These are phyloP conservation scores for Miniopterus natalensis DNA, from an alignment of 2,113 vertebrate genomes.

Conservation along the genomic window DNA sequence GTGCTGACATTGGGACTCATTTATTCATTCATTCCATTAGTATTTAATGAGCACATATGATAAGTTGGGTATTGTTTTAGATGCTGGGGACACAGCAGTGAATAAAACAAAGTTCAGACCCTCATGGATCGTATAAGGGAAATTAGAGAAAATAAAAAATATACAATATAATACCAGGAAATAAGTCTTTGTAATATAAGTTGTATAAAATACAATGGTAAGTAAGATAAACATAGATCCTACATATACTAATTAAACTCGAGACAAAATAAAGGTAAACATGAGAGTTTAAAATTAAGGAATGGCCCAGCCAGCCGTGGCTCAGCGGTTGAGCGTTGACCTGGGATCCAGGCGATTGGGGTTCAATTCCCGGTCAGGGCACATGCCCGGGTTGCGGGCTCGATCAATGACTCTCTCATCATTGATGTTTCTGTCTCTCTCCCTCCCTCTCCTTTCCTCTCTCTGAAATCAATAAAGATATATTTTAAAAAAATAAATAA, in stretches of 20 bases:
- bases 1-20: neutral
- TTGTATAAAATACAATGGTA: neutral
- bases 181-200: neutral
- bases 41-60: neutral
- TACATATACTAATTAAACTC: neutral
- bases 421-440: too few relatives aligned
- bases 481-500: too few relatives aligned
- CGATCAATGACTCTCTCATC: too few relatives aligned
- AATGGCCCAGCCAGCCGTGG: neutral
- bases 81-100: neutral
- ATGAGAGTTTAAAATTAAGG: neutral
- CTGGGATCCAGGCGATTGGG: too few relatives aligned
- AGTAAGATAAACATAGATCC: neutral
- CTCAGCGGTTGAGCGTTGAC: too few relatives aligned
- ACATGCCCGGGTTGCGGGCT: too few relatives aligned
- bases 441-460: too few relatives aligned
- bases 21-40: neutral
- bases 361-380: too few relatives aligned
- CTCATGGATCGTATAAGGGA: neutral
- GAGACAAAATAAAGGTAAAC: neutral
- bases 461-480: too few relatives aligned
- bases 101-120: neutral
- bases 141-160: neutral
- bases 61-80: neutral
- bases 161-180: neutral